A percentile compares a stretch with the other conserved stretches of the same genome.
Conservation (phyloP, 2,113 vertebrate species). For the Nerophis ophidion region DNA sequence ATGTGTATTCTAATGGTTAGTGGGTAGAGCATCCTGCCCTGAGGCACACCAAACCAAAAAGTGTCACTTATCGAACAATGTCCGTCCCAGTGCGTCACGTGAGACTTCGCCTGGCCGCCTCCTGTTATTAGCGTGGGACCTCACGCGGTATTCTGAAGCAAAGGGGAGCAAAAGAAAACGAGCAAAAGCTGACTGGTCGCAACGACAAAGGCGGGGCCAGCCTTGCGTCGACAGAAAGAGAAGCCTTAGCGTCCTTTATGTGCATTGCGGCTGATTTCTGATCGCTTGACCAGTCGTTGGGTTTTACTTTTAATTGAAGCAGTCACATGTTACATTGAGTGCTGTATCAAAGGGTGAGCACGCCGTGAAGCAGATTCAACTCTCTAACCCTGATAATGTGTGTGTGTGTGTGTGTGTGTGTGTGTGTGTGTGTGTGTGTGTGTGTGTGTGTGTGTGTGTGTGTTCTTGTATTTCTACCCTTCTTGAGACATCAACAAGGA, state of each 20-base stretch:
- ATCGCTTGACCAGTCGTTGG: slow-evolving; percentile 55
- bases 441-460: slow-evolving; percentile 30
- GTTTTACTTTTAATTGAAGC: slow-evolving; percentile 69
- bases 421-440: slow-evolving; percentile 35
- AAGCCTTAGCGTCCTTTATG: slow-evolving; percentile 63
- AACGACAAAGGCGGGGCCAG: slow-evolving; percentile 57
- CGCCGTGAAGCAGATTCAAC: slow-evolving; percentile 59
- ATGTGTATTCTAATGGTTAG: background rate
- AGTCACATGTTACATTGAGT: slow-evolving; percentile 70
- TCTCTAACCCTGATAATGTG: slow-evolving; percentile 42
- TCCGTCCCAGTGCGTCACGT: slow-evolving; percentile 28
- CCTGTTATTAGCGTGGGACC: slow-evolving; percentile 46
- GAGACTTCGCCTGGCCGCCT: slow-evolving; percentile 45
- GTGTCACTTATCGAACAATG: slow-evolving; percentile 37
- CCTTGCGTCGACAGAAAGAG: slow-evolving; percentile 54
- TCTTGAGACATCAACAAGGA: too few relatives aligned
- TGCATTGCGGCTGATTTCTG: slow-evolving; percentile 54
- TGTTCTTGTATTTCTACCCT: background rate
- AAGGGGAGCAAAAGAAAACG: slow-evolving; percentile 39
- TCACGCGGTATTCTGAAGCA: slow-evolving; percentile 46
- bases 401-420: slow-evolving; percentile 22
- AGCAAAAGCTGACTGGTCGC: slow-evolving; percentile 49
- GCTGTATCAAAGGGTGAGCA: slow-evolving; percentile 63
- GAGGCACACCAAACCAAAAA: slow-evolving; percentile 60
- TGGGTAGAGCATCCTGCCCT: slow-evolving; percentile 21